These are phyloP conservation scores for Mobula birostris DNA, from an alignment of 2,113 vertebrate genomes.

Conservation along the genomic window DNA sequence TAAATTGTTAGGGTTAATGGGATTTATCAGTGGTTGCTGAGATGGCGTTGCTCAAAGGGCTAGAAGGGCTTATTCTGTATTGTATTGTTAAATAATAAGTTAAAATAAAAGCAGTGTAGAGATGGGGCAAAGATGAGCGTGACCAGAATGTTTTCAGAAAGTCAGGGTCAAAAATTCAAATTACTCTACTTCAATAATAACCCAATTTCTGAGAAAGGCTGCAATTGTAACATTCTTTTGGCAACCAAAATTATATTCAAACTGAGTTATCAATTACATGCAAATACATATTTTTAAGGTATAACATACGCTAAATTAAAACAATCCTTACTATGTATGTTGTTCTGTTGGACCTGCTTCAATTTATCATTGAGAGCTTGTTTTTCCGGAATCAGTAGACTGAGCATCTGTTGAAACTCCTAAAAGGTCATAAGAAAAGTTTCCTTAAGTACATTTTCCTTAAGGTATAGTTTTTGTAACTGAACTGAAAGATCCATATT, in stretches of 20 bases:
- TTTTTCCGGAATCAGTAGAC: slow-evolving; percentile 90
- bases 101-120: no score
- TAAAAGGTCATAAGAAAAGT: slow-evolving; percentile 46
- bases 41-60: no score
- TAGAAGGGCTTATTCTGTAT: no score
- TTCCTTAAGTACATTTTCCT: background rate
- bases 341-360: slow-evolving; percentile 94
- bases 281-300: background rate
- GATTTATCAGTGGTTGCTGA: no score
- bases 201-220: background rate
- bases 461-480: background rate
- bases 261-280: background rate
- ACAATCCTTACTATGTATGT: slow-evolving; percentile 78
- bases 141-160: background rate
- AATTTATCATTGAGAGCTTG: slow-evolving; percentile 88
- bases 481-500: no score
- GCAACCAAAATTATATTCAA: background rate
- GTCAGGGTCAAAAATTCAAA: background rate
- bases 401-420: slow-evolving; percentile 96
- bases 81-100: no score
- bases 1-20: no score
- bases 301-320: background rate
- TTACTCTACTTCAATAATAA: background rate
- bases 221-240: background rate
- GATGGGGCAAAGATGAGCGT: background rate